Percentiles rank a stretch among this genome's conserved stretches.
phyloP scores from a whole-genome alignment of 2,888 invertebrate genomes.

The Caenorhabditis sp. region DNA sequence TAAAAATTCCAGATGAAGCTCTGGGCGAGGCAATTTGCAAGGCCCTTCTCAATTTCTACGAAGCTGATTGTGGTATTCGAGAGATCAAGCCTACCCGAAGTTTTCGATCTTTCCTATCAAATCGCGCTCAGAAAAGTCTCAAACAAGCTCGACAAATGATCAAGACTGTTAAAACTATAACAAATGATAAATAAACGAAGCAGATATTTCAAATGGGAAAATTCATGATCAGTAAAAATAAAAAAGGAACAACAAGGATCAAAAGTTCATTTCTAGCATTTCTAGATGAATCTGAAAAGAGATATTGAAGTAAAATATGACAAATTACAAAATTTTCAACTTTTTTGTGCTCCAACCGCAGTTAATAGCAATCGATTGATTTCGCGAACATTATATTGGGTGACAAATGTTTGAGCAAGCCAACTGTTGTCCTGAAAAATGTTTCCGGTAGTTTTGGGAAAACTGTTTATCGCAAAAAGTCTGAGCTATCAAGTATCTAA shows the following conservation, averaged over 20 bases:
- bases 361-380: conserved; percentile 49
- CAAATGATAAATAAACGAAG: not conserved
- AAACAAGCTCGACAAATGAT: conserved; percentile 30
- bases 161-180: conserved; percentile 21
- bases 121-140: conserved; percentile 24
- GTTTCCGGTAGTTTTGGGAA: not conserved
- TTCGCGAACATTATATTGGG: conserved; percentile 45
- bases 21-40: conserved; percentile 41
- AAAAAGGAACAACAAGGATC: too few species aligned
- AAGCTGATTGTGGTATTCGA: conserved; percentile 32
- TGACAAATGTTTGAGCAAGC: conserved; percentile 40
- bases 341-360: conserved; percentile 27
- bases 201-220: not conserved
- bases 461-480: not conserved
- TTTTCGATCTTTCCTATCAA: conserved; percentile 33
- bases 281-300: not conserved
- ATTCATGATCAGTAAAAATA: not conserved
- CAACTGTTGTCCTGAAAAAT: conserved; percentile 19
- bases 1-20: conserved; percentile 43
- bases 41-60: conserved; percentile 32
- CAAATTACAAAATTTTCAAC: not conserved
- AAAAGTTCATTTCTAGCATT: too few species aligned
- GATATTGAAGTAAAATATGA: not conserved
- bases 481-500: not conserved
- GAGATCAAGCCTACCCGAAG: conserved; percentile 18